Conservation (phyloP, 2,797 vertebrate species). For the Poeciliopsis presidionis region DNA sequence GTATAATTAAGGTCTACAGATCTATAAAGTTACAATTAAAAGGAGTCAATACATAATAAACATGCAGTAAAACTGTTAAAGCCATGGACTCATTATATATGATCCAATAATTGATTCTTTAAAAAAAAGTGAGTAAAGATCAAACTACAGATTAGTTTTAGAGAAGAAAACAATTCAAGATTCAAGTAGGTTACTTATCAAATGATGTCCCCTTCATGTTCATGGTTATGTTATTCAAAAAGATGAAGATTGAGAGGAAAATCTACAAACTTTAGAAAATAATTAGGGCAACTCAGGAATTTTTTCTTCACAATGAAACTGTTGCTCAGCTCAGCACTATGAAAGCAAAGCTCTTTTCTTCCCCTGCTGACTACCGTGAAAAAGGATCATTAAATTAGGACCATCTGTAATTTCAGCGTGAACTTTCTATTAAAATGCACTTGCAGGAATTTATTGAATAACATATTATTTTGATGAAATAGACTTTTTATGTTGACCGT, state of each 20-base stretch:
- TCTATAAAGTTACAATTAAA: neutral
- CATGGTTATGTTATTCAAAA: constrained; percentile 40
- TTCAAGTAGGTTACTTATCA: constrained; percentile 8
- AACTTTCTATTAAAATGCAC: constrained; percentile 53
- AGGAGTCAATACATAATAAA: neutral
- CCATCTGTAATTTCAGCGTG: constrained; percentile 76
- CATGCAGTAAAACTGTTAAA: neutral
- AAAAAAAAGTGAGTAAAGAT: neutral
- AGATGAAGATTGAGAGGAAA: constrained; percentile 38
- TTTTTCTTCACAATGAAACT: constrained; percentile 64
- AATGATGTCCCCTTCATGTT: constrained; percentile 14
- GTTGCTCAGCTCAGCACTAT: constrained; percentile 59
- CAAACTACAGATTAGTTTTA: neutral
- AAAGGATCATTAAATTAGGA: constrained; percentile 79
- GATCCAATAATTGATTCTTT: neutral
- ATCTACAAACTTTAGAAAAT: constrained; percentile 40
- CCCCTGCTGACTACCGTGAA: constrained; percentile 78
- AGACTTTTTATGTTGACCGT: neutral
- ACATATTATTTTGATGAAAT: neutral
- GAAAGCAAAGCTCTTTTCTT: constrained; percentile 74
- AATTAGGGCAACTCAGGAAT: constrained; percentile 37
- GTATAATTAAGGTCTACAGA: neutral
- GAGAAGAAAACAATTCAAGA: constrained; percentile 3
- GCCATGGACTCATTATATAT: neutral
- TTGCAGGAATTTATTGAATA: constrained; percentile 4